Percentiles rank a stretch among this genome's conserved stretches.
Conservation (phyloP, 2,888 invertebrate species). For the Seira musarum region DNA sequence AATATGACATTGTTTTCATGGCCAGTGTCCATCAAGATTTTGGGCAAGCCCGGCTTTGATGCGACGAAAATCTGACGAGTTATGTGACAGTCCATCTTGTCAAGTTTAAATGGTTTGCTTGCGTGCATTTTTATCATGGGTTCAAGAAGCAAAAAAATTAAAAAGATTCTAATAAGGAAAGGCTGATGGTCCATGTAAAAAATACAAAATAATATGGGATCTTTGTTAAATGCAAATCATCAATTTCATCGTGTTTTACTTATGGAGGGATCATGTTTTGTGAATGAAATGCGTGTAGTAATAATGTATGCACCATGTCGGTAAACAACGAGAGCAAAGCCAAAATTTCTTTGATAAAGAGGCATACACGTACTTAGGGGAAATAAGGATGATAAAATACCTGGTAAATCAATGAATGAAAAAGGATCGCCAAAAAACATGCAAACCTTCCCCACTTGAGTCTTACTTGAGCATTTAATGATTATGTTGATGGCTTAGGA, state of each 20-base stretch:
- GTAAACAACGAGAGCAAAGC: neutral
- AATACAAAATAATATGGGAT: neutral
- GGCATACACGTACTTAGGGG: neutral
- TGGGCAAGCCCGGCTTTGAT: neutral
- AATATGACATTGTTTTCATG: constrained; percentile 42
- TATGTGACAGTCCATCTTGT: too few species aligned
- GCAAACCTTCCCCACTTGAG: constrained; percentile 48
- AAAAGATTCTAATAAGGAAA: neutral
- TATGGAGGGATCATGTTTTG: neutral
- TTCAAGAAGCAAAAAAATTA: neutral
- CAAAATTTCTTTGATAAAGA: neutral
- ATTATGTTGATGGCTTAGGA: neutral
- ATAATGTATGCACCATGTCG: neutral
- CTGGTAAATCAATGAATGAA: neutral
- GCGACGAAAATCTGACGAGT: neutral
- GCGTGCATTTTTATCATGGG: neutral
- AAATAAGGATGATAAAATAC: neutral
- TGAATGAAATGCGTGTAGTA: neutral
- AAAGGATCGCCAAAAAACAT: constrained; percentile 11
- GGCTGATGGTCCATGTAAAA: neutral
- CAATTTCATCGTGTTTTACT: neutral
- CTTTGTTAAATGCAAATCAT: neutral
- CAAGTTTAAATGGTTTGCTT: neutral
- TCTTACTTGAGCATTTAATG: constrained; percentile 35
- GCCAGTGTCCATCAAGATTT: constrained; percentile 44